phyloP scores from a whole-genome alignment of 2,113 vertebrate species.

The Carollia perspicillata region DNA sequence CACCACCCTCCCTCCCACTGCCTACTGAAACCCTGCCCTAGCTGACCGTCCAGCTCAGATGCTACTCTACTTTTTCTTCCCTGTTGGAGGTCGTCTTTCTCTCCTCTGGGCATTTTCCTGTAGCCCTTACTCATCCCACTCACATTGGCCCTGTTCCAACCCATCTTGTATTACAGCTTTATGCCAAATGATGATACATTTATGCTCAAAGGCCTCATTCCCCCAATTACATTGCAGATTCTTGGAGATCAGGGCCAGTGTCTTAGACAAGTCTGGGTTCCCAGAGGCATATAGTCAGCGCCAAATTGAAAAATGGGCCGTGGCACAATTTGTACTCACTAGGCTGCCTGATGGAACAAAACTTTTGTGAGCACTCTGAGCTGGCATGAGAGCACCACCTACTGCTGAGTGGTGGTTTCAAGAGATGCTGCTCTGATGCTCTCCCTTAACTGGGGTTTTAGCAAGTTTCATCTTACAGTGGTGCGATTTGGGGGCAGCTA shows the following conservation, averaged over 20 bases:
- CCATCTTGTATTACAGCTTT: not conserved
- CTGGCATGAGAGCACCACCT: constrained; percentile 71
- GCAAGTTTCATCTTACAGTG: not conserved
- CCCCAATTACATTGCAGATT: not conserved
- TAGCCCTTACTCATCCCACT: not conserved
- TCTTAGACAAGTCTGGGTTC: not conserved
- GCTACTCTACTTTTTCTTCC: not conserved
- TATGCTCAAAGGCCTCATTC: not conserved
- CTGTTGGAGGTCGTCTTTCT: not conserved
- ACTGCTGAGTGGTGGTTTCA: constrained; percentile 14
- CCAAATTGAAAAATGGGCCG: not conserved
- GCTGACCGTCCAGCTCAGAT: not conserved
- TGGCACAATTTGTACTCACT: not conserved
- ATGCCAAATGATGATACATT: not conserved
- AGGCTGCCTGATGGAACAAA: not conserved
- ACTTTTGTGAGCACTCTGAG: not conserved
- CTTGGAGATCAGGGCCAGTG: not conserved
- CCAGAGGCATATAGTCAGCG: not conserved
- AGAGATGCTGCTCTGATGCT: not conserved
- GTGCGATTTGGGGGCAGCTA: not conserved
- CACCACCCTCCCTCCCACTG: not conserved
- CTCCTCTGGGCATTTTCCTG: not conserved
- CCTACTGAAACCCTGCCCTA: not conserved
- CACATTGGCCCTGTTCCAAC: not conserved
- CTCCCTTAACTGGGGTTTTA: not conserved